Conservation (phyloP, 2,888 invertebrate genomes). For the Crematogaster levior region DNA sequence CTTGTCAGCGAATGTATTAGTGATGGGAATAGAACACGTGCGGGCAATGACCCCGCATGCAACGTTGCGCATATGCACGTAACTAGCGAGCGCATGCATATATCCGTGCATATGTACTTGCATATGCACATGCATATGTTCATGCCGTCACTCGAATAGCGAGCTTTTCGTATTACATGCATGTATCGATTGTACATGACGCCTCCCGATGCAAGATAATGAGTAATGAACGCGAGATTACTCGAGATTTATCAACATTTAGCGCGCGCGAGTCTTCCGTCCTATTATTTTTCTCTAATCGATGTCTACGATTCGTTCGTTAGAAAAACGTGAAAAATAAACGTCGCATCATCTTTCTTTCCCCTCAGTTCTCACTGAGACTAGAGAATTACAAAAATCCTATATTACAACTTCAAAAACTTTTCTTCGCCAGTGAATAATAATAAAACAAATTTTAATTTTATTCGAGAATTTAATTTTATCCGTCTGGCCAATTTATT, state of each 20-base stretch:
- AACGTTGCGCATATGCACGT: constrained; percentile 51
- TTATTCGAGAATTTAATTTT: too few relatives aligned
- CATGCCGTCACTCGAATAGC: constrained; percentile 39
- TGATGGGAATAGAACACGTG: constrained; percentile 65
- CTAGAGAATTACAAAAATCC: background rate
- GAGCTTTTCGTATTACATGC: constrained; percentile 32
- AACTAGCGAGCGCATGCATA: constrained; percentile 48
- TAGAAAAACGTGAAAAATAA: background rate
- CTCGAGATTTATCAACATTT: constrained; percentile 2
- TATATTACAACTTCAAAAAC: too few relatives aligned
- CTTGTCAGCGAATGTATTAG: constrained; percentile 47
- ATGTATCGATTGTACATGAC: constrained; percentile 32
- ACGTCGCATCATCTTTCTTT: background rate
- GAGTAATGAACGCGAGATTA: constrained; percentile 20
- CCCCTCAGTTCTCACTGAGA: background rate
- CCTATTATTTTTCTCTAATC: background rate
- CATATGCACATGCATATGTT: constrained; percentile 10
- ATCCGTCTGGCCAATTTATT: too few relatives aligned
- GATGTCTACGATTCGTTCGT: background rate
- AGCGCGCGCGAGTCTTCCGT: background rate
- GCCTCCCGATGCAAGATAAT: constrained; percentile 35
- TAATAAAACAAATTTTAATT: too few relatives aligned
- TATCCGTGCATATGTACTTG: constrained; percentile 26
- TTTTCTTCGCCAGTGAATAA: too few relatives aligned
- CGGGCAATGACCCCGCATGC: constrained; percentile 65